A percentile compares a stretch with the other conserved stretches of the same genome.
Evolutionary conservation across 2,113 vertebrate species (phyloP).

Genomic region (Phyllopteryx taeniolatus): DNA sequence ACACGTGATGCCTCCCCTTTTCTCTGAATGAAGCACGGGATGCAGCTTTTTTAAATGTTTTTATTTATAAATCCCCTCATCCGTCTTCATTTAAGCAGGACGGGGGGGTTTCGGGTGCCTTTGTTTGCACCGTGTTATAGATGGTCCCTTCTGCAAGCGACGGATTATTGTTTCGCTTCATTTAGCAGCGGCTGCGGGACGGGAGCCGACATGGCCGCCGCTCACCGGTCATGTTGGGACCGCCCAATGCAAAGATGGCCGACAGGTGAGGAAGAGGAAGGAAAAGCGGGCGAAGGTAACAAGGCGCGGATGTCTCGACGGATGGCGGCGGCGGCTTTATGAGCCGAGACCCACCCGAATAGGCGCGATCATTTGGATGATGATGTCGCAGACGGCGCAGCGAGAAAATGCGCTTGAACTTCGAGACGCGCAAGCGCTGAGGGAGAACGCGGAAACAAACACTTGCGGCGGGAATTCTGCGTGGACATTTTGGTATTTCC

Average conservation of each 20-base stretch:
- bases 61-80: slow-evolving; percentile 49
- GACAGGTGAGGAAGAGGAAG: slow-evolving; percentile 57
- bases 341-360: slow-evolving; percentile 42
- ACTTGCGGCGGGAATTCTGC: slow-evolving; percentile 38
- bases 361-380: slow-evolving; percentile 65
- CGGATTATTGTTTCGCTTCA: slow-evolving; percentile 66
- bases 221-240: slow-evolving; percentile 11
- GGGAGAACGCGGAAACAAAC: slow-evolving; percentile 7
- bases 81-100: slow-evolving; percentile 69
- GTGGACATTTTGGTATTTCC: slow-evolving; percentile 20
- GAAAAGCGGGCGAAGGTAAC: background rate
- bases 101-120: slow-evolving; percentile 16
- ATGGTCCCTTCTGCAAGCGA: slow-evolving; percentile 51
- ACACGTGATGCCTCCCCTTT: slow-evolving; percentile 18
- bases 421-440: slow-evolving; percentile 45
- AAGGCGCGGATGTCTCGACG: slow-evolving; percentile 59
- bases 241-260: slow-evolving; percentile 63
- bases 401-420: slow-evolving; percentile 57
- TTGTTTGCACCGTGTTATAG: slow-evolving; percentile 64
- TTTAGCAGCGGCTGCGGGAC: slow-evolving; percentile 47
- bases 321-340: slow-evolving; percentile 35
- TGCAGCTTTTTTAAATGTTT: slow-evolving; percentile 46
- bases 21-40: slow-evolving; percentile 72
- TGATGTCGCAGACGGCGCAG: slow-evolving; percentile 60
- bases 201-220: slow-evolving; percentile 12